Evolutionary conservation across 2,797 vertebrate genomes (phyloP), one percentile per base, ranked within the genome.

Genomic region (Enteromius mattozi): DNA sequence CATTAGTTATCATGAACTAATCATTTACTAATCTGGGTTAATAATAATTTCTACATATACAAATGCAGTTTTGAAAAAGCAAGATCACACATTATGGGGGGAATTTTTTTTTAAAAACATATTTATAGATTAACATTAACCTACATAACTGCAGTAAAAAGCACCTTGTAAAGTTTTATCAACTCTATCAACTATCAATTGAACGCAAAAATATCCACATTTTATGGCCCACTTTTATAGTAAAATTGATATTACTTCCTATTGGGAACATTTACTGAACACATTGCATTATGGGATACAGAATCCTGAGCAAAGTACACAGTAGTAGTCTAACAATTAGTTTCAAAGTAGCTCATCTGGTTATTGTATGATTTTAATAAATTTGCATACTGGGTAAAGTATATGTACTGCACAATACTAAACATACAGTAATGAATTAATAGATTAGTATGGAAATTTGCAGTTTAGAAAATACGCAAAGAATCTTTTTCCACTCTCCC

Each of bases 321-420:
- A 33, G n/a, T 42, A n/a, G 45, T 40, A 66, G 33, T 27, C 61
- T 51, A 51, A 47, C 21, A 37, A 68, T 80, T 80, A 17, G 45
- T 49, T 68, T 65, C 47, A 14, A 66, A 51, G 78, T 51, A 76
- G 81, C 45, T 83, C 9, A 8, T 74, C n/a, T 51, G 33, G 33
- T 45, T 35, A 65, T 65, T 37, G 33, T 42, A 49, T 27, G 56
- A 33, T 65, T 61, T 35, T 17, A 24, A 63, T 33, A 33, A 0
- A 63, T 71, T 19, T 82, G 56, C 42, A 82, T 82, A 51, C 56
- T 27, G 16, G 21, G 56, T 72, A 49, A 45, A 19, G 33, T 35
- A 82, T 24, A 33, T 19, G 19, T 16, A 27, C 19, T 75, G 42
- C 21, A n/a, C 30, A 65, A 40, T 27, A 12, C 24, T 66, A 14